Evolutionary conservation across 2,888 invertebrate genomes (phyloP).

Genomic region (Drosophila antonietae): DNA sequence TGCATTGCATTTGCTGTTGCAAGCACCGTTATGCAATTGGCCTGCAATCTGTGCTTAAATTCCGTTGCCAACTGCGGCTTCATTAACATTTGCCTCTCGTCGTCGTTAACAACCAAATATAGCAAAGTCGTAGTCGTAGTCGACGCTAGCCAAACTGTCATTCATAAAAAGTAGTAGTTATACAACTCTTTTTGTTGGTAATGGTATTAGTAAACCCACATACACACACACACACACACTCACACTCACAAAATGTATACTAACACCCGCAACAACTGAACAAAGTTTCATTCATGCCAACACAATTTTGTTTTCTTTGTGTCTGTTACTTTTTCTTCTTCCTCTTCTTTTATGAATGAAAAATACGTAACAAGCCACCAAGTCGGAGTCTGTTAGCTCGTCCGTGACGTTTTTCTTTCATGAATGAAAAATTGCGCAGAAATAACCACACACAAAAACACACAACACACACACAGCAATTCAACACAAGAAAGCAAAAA

Average conservation of each 20-base stretch:
- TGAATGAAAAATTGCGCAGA: constrained; percentile 72
- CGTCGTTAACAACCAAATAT: constrained; percentile 66
- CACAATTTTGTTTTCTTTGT: constrained; percentile 20
- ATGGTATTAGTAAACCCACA: constrained; percentile 23
- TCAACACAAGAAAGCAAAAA: constrained; percentile 24
- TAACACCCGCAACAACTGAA: constrained; percentile 52
- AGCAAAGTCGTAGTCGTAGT: constrained; percentile 33
- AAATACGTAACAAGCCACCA: constrained; percentile 52
- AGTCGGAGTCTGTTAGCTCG: constrained; percentile 46
- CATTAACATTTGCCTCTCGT: constrained; percentile 75
- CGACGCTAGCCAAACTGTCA: constrained; percentile 57
- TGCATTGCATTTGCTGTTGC: constrained; percentile 43
- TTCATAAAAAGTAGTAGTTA: constrained; percentile 64
- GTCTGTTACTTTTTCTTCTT: constrained; percentile 22
- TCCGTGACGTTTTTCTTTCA: constrained; percentile 65
- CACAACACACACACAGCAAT: constrained; percentile 18
- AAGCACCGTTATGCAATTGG: constrained; percentile 75
- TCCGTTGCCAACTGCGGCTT: constrained; percentile 60
- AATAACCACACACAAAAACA: constrained; percentile 27
- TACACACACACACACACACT: constrained; percentile 3
- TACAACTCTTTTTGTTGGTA: constrained; percentile 47
- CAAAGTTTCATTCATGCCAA: constrained; percentile 55
- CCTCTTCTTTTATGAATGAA: constrained; percentile 56
- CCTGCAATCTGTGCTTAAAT: constrained; percentile 64
- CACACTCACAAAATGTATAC: too few relatives aligned